phyloP scores from a whole-genome alignment of 2,888 invertebrate species.

The Listrodromus nycthemerus region DNA sequence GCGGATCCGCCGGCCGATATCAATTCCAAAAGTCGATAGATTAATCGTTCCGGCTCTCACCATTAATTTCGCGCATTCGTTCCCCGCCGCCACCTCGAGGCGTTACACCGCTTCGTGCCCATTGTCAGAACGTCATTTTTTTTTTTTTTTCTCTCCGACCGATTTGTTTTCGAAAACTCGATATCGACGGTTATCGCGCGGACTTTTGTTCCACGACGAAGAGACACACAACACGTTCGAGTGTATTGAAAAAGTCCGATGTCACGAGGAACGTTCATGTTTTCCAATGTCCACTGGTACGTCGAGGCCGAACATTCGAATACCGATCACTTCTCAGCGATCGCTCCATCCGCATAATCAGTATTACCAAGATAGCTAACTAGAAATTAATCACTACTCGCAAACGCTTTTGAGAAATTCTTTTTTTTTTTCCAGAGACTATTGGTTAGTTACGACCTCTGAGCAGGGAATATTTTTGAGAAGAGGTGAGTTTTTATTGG shows the following conservation, averaged over 20 bases:
- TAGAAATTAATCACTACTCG: too few relatives aligned
- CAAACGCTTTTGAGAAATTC: too few relatives aligned
- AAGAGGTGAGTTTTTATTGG: too few relatives aligned
- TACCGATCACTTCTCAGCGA: too few relatives aligned
- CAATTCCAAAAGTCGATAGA: conserved; percentile 75
- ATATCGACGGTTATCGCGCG: neutral
- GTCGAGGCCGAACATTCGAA: neutral
- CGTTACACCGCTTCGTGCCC: conserved; percentile 22
- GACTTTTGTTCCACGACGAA: neutral
- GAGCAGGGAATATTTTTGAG: too few relatives aligned
- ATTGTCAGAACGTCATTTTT: conserved; percentile 18
- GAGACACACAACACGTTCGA: neutral
- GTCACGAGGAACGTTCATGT: neutral
- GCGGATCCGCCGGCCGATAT: conserved; percentile 70
- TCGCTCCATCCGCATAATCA: too few relatives aligned
- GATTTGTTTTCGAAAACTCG: conserved; percentile 13
- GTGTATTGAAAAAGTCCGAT: neutral
- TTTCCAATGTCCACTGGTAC: too few relatives aligned
- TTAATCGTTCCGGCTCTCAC: conserved; percentile 71
- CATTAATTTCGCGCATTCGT: conserved; percentile 61
- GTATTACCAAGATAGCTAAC: too few relatives aligned
- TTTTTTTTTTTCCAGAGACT: too few relatives aligned
- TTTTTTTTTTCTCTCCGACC: neutral
- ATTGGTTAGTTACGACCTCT: too few relatives aligned
- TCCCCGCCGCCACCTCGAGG: conserved; percentile 29